A percentile compares a stretch with the other conserved stretches of the same genome.
These are phyloP conservation scores for Nasonia oneida DNA, from an alignment of 2,888 invertebrate genomes.

Conservation along the genomic window DNA sequence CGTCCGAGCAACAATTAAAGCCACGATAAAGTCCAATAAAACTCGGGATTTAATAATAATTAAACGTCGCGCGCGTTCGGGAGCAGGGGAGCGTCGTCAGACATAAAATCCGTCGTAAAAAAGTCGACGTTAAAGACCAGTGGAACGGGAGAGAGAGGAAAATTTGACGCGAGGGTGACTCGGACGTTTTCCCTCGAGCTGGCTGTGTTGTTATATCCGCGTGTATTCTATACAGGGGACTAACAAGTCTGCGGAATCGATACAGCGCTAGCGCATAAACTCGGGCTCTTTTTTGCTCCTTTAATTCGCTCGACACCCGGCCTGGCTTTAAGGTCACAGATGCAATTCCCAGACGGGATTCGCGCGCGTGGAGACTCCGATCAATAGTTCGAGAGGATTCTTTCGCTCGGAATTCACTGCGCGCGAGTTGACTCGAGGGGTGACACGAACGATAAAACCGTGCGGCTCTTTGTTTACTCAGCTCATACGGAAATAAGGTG, in stretches of 20 bases:
- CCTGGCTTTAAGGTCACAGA: constrained; percentile 19
- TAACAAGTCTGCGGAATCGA: constrained; percentile 19
- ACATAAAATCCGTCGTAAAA: background rate
- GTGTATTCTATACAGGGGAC: background rate
- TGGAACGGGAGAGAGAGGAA: background rate
- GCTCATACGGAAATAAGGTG: too few species aligned
- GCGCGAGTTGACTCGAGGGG: too few species aligned
- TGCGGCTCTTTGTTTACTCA: too few species aligned
- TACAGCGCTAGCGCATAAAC: background rate
- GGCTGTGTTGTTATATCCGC: background rate
- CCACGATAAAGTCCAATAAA: background rate
- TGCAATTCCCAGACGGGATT: constrained; percentile 31
- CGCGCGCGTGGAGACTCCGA: background rate
- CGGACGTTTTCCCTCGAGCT: background rate
- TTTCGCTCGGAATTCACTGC: background rate
- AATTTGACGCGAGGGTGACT: constrained; percentile 4
- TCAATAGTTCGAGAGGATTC: background rate
- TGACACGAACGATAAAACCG: too few species aligned
- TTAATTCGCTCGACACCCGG: background rate
- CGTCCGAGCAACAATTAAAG: background rate
- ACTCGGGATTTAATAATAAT: constrained; percentile 17
- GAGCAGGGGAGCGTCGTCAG: background rate
- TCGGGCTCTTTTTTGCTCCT: background rate
- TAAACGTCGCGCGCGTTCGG: background rate
- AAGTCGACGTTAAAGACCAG: background rate